Evolutionary conservation across 1,140 invertebrate genomes (phyloP), one percentile per base, ranked within the genome.

Genomic region (Zaprionus camerounensis): DNA sequence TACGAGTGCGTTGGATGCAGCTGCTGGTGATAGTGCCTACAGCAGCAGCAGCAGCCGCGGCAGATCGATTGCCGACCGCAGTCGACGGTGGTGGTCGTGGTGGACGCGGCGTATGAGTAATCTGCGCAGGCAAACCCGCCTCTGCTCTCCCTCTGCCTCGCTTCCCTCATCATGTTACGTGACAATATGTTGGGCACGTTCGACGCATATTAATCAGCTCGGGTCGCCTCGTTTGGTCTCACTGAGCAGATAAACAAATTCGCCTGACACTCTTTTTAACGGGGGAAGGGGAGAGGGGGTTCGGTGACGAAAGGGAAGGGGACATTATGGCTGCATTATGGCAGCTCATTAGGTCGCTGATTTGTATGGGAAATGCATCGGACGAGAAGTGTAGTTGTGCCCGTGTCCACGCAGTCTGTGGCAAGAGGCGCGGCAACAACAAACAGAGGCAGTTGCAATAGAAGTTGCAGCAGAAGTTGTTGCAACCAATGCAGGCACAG

Each of bases 101-200:
- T 49, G 56, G 26, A 46, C n/a, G 38, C 58, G 67, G 62, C 73
- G 72, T 79, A 80, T 80, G 78, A 80, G 70, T 80, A 80, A 78
- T 78, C 41, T 73, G 36, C 49, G 36, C 49, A 57, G 56, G 20
- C 44, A 38, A 41, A 20, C 44, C 28, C 7, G 7, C 59, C 12
- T 49, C 24, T 46, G 69, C 71, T 69, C 68, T 72, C 70, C 63
- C 44, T 6, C 15, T n/a, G 2, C 41, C 41, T 17, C n/a, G 6
- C 7, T n/a, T n/a, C 41, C 7, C 17, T 71, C 51, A 65, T 71
- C 56, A 44, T 41, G 49, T 88, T 88, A 90, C 84, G 84, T 90
- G 84, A 88, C 75, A 88, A 72, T 90, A 88, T 90, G 83, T 73
- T 73, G 57, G 56, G 64, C 85, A 83, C 84, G 78, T 76, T 70